Conservation (phyloP, 2,888 invertebrate genomes). For the Aleiodes leptofemur region DNA sequence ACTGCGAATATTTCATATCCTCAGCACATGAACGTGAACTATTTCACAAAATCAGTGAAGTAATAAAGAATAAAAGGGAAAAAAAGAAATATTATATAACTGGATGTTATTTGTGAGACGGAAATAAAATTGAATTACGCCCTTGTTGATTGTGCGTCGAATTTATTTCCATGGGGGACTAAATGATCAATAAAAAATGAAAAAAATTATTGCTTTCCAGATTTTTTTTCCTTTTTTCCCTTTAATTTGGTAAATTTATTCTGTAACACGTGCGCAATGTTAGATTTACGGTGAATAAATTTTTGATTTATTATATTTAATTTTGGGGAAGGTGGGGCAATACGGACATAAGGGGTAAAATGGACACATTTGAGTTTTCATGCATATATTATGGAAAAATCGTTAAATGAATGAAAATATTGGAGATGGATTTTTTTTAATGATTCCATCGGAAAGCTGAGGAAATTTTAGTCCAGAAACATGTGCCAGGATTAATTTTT, state of each 20-base stretch:
- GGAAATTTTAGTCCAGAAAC: no score
- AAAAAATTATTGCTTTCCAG: neutral
- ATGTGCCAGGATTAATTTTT: no score
- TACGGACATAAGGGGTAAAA: no score
- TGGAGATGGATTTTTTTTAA: no score
- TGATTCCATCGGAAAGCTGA: no score
- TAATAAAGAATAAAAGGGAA: neutral
- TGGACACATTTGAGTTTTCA: no score
- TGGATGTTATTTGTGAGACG: slow-evolving; percentile 4
- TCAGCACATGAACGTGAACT: neutral
- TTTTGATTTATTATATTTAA: neutral
- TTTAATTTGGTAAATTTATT: neutral
- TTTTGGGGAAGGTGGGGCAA: no score
- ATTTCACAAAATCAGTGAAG: neutral
- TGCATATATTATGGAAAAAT: no score
- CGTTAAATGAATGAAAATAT: no score
- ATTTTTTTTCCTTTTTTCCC: neutral
- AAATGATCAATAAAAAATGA: neutral
- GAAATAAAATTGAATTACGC: slow-evolving; percentile 29
- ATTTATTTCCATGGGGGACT: slow-evolving; percentile 17
- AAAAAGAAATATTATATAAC: slow-evolving; percentile 7
- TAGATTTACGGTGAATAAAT: neutral
- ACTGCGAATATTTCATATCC: neutral
- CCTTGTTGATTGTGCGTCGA: slow-evolving; percentile 3
- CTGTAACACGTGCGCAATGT: no score